Conservation (phyloP, 2,888 invertebrate genomes). For the Synergus itoensis region DNA sequence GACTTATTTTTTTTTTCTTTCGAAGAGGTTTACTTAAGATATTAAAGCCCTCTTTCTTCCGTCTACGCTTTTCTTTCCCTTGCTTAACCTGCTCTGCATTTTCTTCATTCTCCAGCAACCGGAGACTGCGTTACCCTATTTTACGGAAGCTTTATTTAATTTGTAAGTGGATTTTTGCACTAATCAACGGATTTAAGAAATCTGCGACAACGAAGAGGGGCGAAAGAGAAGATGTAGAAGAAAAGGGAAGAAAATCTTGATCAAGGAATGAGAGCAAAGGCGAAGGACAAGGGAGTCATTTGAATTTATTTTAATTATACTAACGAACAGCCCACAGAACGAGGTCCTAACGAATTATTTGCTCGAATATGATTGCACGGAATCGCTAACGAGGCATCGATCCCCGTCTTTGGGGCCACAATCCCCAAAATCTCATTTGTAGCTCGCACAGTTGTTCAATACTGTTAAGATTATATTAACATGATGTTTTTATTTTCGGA, state of each 20-base stretch:
- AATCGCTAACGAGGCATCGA: conserved; percentile 73
- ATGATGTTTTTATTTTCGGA: too few relatives aligned
- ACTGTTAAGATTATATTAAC: too few relatives aligned
- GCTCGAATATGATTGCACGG: conserved; percentile 76
- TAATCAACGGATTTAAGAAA: conserved; percentile 76
- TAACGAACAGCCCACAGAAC: conserved; percentile 73
- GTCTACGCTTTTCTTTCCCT: conserved; percentile 56
- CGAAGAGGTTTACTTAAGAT: conserved; percentile 76
- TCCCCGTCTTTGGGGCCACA: conserved; percentile 51
- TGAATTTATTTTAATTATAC: conserved; percentile 78
- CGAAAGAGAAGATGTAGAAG: conserved; percentile 47
- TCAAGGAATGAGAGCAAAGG: conserved; percentile 60
- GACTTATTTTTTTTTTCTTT: conserved; percentile 66
- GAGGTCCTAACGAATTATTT: conserved; percentile 77
- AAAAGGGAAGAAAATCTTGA: conserved; percentile 44
- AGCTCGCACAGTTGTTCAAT: neutral
- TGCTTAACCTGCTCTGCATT: conserved; percentile 49
- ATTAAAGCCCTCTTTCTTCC: conserved; percentile 72
- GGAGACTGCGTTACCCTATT: conserved; percentile 61
- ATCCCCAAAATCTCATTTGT: neutral
- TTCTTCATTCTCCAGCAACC: conserved; percentile 55
- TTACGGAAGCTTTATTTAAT: conserved; percentile 74
- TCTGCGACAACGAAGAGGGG: conserved; percentile 49
- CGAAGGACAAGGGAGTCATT: conserved; percentile 75
- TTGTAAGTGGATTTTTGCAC: conserved; percentile 78